Percentiles rank a stretch among this genome's conserved stretches.
phyloP scores from a whole-genome alignment of 2,113 vertebrate species.

The Calidris pygmaea region DNA sequence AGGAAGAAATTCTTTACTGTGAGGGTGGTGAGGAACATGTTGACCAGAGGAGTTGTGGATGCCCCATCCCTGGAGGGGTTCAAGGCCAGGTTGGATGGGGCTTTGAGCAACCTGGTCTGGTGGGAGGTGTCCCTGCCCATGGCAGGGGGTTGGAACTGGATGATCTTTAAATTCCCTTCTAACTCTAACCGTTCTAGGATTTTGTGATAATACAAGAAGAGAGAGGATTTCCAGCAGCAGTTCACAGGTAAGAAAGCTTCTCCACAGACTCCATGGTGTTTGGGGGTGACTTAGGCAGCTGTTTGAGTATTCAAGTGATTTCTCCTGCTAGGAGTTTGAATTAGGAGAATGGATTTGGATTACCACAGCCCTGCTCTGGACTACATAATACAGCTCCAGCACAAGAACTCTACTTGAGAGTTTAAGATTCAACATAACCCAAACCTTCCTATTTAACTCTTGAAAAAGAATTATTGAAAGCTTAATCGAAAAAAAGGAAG shows the following conservation, averaged over 20 bases:
- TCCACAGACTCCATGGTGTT: background rate
- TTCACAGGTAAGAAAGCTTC: background rate
- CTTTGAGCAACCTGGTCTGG: background rate
- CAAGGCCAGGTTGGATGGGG: background rate
- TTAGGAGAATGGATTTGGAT: background rate
- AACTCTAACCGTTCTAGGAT: background rate
- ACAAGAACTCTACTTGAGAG: background rate
- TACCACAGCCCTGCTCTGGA: background rate
- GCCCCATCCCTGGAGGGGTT: background rate
- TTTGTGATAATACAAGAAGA: background rate
- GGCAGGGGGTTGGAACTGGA: background rate
- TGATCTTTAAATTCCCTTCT: background rate
- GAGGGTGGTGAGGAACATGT: background rate
- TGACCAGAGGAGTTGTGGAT: background rate
- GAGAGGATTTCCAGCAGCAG: background rate
- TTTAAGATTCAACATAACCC: background rate
- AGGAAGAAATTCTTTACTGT: background rate
- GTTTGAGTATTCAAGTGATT: background rate
- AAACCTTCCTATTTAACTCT: background rate
- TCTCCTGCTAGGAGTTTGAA: background rate
- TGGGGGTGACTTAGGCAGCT: background rate
- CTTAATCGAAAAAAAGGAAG: background rate
- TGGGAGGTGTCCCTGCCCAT: background rate
- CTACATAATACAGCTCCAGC: background rate
- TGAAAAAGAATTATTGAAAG: background rate